phyloP scores from a whole-genome alignment of 2,797 vertebrate genomes.

The Gorsachius magnificus region DNA sequence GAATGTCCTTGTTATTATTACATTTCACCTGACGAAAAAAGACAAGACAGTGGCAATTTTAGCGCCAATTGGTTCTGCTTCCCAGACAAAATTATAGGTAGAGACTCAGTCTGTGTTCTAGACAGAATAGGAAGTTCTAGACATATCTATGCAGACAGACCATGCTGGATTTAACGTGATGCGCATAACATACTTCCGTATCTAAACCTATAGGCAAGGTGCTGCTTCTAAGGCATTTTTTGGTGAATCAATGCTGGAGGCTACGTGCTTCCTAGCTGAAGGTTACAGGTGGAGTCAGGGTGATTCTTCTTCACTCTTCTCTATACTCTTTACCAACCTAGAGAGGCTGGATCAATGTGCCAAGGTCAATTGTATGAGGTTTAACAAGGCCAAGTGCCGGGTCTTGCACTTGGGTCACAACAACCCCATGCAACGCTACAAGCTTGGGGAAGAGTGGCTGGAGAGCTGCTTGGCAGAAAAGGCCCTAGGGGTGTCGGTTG shows the following conservation, averaged over 20 bases:
- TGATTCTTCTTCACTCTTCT: not conserved
- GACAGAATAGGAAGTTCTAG: not conserved
- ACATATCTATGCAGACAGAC: not conserved
- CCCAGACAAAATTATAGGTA: not conserved
- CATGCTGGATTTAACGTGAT: not conserved
- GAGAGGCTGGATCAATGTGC: no score
- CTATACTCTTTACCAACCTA: not conserved
- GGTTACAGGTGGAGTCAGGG: not conserved
- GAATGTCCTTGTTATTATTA: not conserved
- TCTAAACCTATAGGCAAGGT: not conserved
- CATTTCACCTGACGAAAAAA: not conserved
- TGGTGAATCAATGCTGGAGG: not conserved
- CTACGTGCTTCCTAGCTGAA: not conserved
- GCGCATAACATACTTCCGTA: not conserved
- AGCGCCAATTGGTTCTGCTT: not conserved
- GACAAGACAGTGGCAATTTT: not conserved
- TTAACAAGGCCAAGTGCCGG: no score
- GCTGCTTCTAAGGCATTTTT: not conserved
- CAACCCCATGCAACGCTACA: no score
- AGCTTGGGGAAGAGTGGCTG: no score
- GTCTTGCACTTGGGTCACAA: no score
- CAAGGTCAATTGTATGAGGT: no score
- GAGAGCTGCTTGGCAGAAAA: no score
- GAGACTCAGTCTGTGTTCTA: not conserved
- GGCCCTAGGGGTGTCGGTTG: no score